Conservation (phyloP, 2,797 vertebrate species). For the Mormyrops attenuatus region DNA sequence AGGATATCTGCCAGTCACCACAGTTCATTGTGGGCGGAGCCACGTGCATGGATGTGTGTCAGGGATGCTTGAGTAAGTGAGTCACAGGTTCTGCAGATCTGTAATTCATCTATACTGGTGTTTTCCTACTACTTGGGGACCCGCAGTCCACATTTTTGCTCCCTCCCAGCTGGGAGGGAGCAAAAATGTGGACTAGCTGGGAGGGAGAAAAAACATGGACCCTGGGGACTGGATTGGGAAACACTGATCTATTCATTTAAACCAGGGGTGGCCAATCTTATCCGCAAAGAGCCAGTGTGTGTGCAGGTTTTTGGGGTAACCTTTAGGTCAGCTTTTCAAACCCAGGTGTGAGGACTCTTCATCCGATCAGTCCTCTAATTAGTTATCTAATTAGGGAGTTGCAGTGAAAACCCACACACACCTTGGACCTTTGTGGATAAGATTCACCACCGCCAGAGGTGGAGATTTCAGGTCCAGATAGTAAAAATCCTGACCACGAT, state of each 20-base stretch:
- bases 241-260: background rate
- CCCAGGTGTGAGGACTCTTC: too few relatives aligned
- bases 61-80: constrained; percentile 60
- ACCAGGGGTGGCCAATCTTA: background rate
- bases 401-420: too few relatives aligned
- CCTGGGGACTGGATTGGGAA: background rate
- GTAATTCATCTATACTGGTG: background rate
- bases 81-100: background rate
- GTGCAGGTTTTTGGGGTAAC: too few relatives aligned
- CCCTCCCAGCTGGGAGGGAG: background rate
- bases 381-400: too few relatives aligned
- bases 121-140: background rate
- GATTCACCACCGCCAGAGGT: too few relatives aligned
- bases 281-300: background rate
- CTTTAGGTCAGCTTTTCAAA: too few relatives aligned
- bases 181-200: background rate
- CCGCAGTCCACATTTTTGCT: background rate
- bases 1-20: constrained; percentile 57
- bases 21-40: constrained; percentile 61
- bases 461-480: too few relatives aligned
- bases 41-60: constrained; percentile 58
- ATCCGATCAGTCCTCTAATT: too few relatives aligned
- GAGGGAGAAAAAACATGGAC: background rate
- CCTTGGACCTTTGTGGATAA: too few relatives aligned
- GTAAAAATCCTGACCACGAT: too few relatives aligned